phyloP scores from a whole-genome alignment of 2,888 invertebrate genomes.

The Mythimna loreyi region DNA sequence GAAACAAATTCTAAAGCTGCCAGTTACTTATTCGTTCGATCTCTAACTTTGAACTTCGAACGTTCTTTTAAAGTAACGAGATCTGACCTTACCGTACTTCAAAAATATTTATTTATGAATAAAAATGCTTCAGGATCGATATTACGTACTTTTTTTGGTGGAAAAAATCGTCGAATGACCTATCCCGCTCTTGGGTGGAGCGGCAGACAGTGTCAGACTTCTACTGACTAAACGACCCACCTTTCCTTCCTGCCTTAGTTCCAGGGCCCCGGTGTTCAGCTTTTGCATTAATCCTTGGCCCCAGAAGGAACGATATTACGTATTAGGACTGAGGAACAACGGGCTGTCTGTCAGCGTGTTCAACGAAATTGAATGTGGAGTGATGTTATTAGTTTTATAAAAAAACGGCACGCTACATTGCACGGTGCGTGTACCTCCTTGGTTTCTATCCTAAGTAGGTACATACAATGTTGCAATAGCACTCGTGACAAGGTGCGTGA shows the following conservation, averaged over 20 bases:
- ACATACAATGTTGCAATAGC: too few species aligned
- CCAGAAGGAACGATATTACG: not conserved
- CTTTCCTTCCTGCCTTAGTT: too few species aligned
- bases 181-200: too few species aligned
- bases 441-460: too few species aligned
- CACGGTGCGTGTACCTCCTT: too few species aligned
- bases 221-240: too few species aligned
- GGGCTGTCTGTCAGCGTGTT: not conserved
- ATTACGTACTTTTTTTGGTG: not conserved
- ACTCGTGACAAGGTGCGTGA: too few species aligned
- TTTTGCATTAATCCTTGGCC: too few species aligned
- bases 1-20: not conserved
- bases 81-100: not conserved
- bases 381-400: not conserved
- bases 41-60: not conserved
- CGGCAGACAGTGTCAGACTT: too few species aligned
- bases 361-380: not conserved
- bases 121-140: not conserved
- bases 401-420: not conserved
- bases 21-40: not conserved
- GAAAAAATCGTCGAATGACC: too few species aligned
- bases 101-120: not conserved
- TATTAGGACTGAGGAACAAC: not conserved
- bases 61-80: not conserved
- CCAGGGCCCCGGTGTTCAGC: too few species aligned